Conservation (phyloP, 1,140 invertebrate species). For the Drosophila prosaltans region DNA sequence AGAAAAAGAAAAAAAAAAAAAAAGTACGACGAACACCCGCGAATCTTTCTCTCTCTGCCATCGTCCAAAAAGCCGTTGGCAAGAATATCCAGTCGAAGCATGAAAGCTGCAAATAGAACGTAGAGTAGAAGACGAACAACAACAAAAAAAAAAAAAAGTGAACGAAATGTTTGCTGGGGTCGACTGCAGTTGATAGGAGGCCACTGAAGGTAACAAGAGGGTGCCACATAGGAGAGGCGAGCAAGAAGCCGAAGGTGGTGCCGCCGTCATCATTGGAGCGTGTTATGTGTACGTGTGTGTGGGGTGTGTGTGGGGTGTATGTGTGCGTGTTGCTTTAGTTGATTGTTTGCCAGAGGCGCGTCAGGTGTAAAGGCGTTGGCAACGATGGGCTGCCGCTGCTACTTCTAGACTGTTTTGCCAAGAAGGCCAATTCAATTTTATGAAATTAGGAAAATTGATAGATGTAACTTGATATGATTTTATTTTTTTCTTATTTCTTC, state of each 20-base stretch:
- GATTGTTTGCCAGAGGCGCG: constrained; percentile 67
- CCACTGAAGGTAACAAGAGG: constrained; percentile 11
- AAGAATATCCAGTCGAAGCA: constrained; percentile 75
- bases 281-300: constrained; percentile 9
- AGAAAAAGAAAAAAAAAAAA: constrained; percentile 24
- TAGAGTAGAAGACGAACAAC: constrained; percentile 16
- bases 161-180: constrained; percentile 54
- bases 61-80: constrained; percentile 50
- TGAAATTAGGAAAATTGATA: constrained; percentile 71
- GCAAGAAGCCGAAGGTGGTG: constrained; percentile 21
- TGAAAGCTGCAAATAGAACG: constrained; percentile 73
- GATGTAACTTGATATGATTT: constrained; percentile 36
- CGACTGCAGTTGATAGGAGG: constrained; percentile 45
- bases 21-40: constrained; percentile 9
- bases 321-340: constrained; percentile 64
- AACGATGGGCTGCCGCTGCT: neutral
- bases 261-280: constrained; percentile 50
- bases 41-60: constrained; percentile 10
- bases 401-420: constrained; percentile 24
- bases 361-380: constrained; percentile 45
- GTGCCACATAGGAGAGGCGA: constrained; percentile 25
- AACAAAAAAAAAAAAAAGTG: neutral
- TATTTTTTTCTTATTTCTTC: constrained; percentile 8
- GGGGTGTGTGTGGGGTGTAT: constrained; percentile 12
- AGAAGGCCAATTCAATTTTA: constrained; percentile 64